phyloP scores from a whole-genome alignment of 2,797 vertebrate genomes.

The Telmatherina bonti region DNA sequence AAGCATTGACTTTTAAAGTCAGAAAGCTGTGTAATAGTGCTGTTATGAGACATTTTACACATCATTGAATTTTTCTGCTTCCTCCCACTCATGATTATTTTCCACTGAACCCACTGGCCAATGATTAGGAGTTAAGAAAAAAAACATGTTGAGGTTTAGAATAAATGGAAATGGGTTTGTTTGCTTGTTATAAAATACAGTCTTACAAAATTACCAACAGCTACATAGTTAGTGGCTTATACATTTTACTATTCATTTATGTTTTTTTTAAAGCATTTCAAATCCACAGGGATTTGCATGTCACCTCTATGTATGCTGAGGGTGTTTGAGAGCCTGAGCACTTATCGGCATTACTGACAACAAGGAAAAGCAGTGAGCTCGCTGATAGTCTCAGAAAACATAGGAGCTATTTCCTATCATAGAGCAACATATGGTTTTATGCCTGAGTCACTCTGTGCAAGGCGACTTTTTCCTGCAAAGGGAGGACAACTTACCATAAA shows the following conservation, averaged over 20 bases:
- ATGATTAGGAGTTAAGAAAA: background rate
- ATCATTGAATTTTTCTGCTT: background rate
- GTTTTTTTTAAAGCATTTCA: background rate
- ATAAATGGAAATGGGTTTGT: background rate
- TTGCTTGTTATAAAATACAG: background rate
- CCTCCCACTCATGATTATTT: background rate
- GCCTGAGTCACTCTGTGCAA: slow-evolving; percentile 30
- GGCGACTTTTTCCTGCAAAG: slow-evolving; percentile 17
- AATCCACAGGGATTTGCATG: background rate
- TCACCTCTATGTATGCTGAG: background rate
- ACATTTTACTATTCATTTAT: background rate
- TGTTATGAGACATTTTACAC: background rate
- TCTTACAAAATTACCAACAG: background rate
- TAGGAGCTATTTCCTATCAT: slow-evolving; percentile 50
- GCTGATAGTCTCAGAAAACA: slow-evolving; percentile 1
- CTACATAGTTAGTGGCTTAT: background rate
- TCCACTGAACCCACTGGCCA: background rate
- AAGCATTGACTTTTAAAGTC: too few species aligned
- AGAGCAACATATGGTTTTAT: slow-evolving; percentile 33
- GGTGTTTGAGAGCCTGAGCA: background rate
- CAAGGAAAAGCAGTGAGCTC: background rate
- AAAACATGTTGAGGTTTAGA: background rate
- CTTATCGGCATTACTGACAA: background rate
- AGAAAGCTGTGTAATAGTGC: background rate
- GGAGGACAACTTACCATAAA: background rate